Base-by-base conservation (phyloP, 2,888 invertebrate species). In the Hirudinaria manillensis region DNA sequence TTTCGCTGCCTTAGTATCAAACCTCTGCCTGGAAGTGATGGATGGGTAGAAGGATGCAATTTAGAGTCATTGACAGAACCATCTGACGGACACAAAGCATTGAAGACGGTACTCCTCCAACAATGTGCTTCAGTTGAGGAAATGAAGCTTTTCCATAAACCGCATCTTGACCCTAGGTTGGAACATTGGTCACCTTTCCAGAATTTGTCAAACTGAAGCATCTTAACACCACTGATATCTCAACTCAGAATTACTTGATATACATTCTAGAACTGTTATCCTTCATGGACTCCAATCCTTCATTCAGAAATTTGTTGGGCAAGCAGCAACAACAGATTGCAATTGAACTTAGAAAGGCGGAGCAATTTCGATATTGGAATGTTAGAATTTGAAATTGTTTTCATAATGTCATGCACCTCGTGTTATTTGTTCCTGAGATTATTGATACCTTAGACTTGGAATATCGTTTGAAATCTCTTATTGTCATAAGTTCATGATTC, bases 131-230 rank as follows among this genome's bases (percentile, higher is more conserved):
- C 84, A 38, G 76, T 84, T 51, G 84, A 84, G 55, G 82, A 82
- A 70, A 74, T 82, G 70, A 80, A 79, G 61, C 77, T 81, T 10
- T 78, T 78, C 53, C 80, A 77, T 75, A 79, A 80, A 73, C 83
- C 85, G 2, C 79, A 79, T 36, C 83, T 85, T 81, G 83, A 84
- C 77, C 82, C 83, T 45, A 82, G 82, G 85, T 85, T n/a, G n/a
- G n/a, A n/a, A n/a, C n/a, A n/a, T n/a, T n/a, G n/a, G n/a, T n/a
- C n/a, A n/a, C n/a, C n/a, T n/a, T n/a, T n/a, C n/a, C n/a, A n/a
- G n/a, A n/a, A n/a, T n/a, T n/a, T n/a, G n/a, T n/a, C n/a, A n/a
- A n/a, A n/a, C n/a, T n/a, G n/a, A n/a, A n/a, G n/a, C n/a, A n/a
- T n/a, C n/a, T n/a, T n/a, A n/a, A n/a, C n/a, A n/a, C 29, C 27